phyloP scores from a whole-genome alignment of 2,888 invertebrate species.

The Arctia plantaginis region DNA sequence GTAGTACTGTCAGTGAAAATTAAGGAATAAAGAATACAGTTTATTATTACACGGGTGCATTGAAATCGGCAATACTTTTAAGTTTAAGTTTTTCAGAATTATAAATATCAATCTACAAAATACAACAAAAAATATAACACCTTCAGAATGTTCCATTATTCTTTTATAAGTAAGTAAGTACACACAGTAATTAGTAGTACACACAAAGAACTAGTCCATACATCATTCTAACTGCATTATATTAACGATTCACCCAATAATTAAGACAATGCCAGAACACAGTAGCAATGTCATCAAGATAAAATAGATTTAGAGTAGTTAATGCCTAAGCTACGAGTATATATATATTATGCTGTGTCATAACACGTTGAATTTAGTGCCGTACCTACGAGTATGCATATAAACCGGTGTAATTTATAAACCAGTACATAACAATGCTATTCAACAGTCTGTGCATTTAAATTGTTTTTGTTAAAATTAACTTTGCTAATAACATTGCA shows the following conservation, averaged over 20 bases:
- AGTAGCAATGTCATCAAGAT: slow-evolving; percentile 28
- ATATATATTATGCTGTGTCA: slow-evolving; percentile 21
- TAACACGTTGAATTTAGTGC: slow-evolving; percentile 36
- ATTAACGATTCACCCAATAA: slow-evolving; percentile 22
- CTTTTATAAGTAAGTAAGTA: too few relatives aligned
- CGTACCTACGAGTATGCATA: slow-evolving; percentile 23
- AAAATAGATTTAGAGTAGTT: slow-evolving; percentile 37
- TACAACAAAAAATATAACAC: too few relatives aligned
- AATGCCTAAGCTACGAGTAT: slow-evolving; percentile 25
- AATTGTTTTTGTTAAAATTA: background rate
- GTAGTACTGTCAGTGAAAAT: too few relatives aligned
- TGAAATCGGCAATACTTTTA: too few relatives aligned
- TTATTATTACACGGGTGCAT: too few relatives aligned
- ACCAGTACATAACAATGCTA: slow-evolving; percentile 35
- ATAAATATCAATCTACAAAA: too few relatives aligned
- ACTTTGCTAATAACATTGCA: background rate
- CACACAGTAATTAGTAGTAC: too few relatives aligned
- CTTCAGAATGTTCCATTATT: too few relatives aligned
- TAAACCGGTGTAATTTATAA: slow-evolving; percentile 43
- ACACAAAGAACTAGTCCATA: background rate
- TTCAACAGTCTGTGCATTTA: slow-evolving; percentile 11
- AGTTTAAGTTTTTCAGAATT: too few relatives aligned
- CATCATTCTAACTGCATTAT: background rate
- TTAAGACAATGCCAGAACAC: slow-evolving; percentile 27
- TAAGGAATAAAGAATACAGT: too few relatives aligned